phyloP scores from a whole-genome alignment of 2,113 vertebrate genomes.

The Pavo muticus region DNA sequence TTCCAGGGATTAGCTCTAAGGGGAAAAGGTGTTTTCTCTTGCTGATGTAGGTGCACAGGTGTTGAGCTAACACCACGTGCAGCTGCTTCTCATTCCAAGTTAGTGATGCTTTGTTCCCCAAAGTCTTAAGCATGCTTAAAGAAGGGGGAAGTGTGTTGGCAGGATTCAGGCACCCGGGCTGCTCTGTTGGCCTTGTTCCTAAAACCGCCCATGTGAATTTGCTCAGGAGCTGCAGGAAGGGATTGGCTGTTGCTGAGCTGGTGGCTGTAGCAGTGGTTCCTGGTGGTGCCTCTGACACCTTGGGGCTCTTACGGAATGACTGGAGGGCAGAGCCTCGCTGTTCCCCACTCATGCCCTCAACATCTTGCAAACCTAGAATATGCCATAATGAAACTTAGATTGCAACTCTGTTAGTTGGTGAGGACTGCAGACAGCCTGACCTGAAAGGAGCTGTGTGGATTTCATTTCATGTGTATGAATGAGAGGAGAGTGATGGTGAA shows the following conservation, averaged over 20 bases:
- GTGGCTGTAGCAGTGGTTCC: background rate
- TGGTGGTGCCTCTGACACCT: background rate
- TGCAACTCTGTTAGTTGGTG: background rate
- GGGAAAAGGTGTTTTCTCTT: slow-evolving; percentile 20
- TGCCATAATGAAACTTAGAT: background rate
- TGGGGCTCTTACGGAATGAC: background rate
- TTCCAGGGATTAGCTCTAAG: background rate
- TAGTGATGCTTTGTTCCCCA: background rate
- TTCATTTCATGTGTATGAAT: background rate
- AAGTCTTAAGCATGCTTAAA: background rate
- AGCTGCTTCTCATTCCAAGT: background rate
- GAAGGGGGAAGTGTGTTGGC: background rate
- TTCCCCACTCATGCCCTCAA: background rate
- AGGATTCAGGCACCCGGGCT: background rate
- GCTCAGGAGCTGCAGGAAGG: background rate
- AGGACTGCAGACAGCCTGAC: background rate
- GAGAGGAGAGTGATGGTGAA: background rate
- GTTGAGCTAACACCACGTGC: background rate
- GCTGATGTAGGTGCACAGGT: background rate
- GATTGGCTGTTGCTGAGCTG: background rate
- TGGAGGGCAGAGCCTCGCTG: background rate
- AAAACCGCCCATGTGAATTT: background rate
- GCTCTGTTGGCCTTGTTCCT: background rate
- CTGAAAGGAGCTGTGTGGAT: background rate
- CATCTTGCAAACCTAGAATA: background rate